Evolutionary conservation across 2,113 vertebrate species (phyloP).

Genomic region (Pimephales promelas): DNA sequence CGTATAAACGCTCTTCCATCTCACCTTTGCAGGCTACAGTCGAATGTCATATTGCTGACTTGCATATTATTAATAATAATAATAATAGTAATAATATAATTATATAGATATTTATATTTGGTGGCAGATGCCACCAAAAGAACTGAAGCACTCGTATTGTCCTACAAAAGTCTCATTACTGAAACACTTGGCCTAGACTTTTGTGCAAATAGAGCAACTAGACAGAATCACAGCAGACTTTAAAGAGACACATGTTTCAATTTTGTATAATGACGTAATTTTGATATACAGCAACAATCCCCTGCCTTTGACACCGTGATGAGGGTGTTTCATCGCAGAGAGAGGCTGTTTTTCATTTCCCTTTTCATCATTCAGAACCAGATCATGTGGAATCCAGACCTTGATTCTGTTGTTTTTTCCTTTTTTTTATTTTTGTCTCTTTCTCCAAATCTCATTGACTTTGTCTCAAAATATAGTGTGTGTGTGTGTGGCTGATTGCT

Average conservation of each 20-base stretch:
- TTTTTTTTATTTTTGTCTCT: background rate
- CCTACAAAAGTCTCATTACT: background rate
- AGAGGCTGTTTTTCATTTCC: constrained; percentile 41
- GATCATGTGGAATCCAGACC: constrained; percentile 31
- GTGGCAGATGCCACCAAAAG: background rate
- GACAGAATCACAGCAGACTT: constrained; percentile 3
- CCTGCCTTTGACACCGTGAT: constrained; percentile 24
- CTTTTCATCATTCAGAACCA: constrained; percentile 23
- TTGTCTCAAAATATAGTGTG: no score
- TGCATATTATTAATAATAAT: no score
- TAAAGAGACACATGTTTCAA: constrained; percentile 8
- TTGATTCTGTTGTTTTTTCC: background rate
- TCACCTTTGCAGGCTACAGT: no score
- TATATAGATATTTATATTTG: no score
- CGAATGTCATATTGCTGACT: no score
- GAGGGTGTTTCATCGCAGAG: constrained; percentile 34
- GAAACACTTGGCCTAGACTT: background rate
- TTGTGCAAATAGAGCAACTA: constrained; percentile 23
- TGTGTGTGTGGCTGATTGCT: no score
- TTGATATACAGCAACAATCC: constrained; percentile 32
- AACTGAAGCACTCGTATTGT: background rate
- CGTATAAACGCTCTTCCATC: background rate
- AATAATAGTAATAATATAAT: no score
- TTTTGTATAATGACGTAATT: constrained; percentile 24
- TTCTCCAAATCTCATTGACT: no score